Evolutionary conservation across 2,888 invertebrate genomes (phyloP).

Genomic region (Pyralis farinalis): DNA sequence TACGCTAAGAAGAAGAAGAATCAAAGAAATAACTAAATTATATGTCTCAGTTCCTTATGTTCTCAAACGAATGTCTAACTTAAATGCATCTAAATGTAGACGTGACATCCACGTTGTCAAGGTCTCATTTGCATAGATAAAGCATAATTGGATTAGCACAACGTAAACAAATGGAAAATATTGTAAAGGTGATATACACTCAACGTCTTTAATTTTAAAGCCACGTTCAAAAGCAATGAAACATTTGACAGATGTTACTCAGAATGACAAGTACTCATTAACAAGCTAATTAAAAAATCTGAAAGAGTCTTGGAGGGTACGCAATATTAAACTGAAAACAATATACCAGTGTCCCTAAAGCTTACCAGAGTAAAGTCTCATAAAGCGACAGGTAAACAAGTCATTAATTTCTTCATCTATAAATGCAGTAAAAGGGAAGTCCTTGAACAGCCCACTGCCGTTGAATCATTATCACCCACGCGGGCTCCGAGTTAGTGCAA

Average conservation of each 20-base stretch:
- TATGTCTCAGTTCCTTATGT: no score
- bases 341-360: no score
- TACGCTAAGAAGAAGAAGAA: no score
- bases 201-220: no score
- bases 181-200: not conserved
- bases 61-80: not conserved
- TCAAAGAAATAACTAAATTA: no score
- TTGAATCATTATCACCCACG: slow-evolving; percentile 71
- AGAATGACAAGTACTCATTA: no score
- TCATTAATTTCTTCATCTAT: slow-evolving; percentile 41
- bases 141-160: not conserved
- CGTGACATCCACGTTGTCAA: slow-evolving; percentile 1
- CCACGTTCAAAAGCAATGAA: no score
- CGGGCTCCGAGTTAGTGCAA: slow-evolving; percentile 30
- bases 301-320: no score
- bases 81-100: not conserved
- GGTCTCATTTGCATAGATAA: not conserved
- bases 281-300: no score
- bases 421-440: slow-evolving; percentile 67
- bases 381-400: slow-evolving; percentile 6
- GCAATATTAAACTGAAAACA: no score
- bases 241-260: no score
- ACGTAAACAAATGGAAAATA: not conserved
- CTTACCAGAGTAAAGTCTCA: not conserved
- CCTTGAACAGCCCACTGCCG: slow-evolving; percentile 63